Percentiles rank a stretch among this genome's conserved stretches.
Evolutionary conservation across 2,113 vertebrate species (phyloP).

Genomic region (Pitta sordida): DNA sequence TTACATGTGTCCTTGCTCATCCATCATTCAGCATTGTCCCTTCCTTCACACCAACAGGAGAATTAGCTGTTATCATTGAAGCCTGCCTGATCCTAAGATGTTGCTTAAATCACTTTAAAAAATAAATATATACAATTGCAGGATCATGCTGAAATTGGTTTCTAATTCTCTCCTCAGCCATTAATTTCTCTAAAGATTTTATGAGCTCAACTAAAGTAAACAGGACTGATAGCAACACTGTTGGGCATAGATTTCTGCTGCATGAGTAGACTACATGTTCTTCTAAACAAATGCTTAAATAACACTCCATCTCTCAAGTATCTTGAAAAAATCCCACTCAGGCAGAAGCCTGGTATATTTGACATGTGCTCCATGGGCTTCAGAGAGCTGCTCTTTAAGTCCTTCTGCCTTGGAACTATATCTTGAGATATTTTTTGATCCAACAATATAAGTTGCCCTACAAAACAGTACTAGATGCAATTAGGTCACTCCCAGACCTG

Average conservation of each 20-base stretch:
- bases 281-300: slow-evolving; percentile 47
- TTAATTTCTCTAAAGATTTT: background rate
- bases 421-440: background rate
- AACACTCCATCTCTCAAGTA: slow-evolving; percentile 21
- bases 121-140: background rate
- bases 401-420: background rate
- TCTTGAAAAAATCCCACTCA: background rate
- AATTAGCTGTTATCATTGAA: background rate
- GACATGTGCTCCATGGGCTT: background rate
- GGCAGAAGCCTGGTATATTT: background rate
- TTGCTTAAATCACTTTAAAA: background rate
- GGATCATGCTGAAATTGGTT: background rate
- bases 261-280: background rate
- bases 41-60: background rate
- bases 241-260: background rate
- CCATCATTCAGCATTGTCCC: background rate
- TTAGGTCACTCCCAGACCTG: background rate
- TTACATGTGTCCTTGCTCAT: background rate
- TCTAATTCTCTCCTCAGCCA: background rate
- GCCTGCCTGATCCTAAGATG: background rate
- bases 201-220: background rate
- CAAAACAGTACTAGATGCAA: background rate
- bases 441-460: background rate
- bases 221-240: background rate
- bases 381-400: background rate